Evolutionary conservation across 92 coral and sea anemone genomes (phyloP).

Genomic region (Montipora capitata): DNA sequence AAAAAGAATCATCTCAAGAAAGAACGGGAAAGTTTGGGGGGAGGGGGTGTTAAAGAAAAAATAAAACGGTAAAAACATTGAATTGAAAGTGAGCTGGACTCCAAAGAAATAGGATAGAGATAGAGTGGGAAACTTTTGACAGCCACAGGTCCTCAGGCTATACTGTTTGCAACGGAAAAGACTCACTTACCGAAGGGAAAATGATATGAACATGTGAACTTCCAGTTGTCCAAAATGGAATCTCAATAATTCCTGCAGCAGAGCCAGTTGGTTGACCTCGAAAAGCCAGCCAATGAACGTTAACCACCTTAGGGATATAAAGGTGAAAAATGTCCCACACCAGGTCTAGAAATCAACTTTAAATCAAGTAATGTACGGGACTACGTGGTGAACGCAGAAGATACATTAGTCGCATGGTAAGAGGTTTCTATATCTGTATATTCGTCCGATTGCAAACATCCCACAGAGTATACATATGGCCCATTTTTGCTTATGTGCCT

Average conservation of each 20-base stretch:
- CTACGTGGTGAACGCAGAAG: too few relatives aligned
- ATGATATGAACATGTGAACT: conserved; percentile 61
- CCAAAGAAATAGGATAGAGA: too few relatives aligned
- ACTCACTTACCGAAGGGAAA: conserved; percentile 39
- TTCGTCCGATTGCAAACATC: too few relatives aligned
- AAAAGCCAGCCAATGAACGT: conserved; percentile 88
- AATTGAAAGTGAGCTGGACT: too few relatives aligned
- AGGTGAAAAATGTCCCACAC: too few relatives aligned
- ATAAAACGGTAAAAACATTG: too few relatives aligned
- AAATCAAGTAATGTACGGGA: too few relatives aligned
- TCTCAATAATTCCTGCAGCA: conserved; percentile 66
- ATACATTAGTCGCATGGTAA: too few relatives aligned
- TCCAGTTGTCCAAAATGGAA: conserved; percentile 88
- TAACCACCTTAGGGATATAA: conserved; percentile 30
- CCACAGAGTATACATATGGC: too few relatives aligned
- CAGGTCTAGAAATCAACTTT: too few relatives aligned
- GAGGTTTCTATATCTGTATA: too few relatives aligned
- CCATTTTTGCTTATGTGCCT: too few relatives aligned
- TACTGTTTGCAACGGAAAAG: background rate
- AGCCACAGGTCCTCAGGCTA: background rate
- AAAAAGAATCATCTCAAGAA: background rate
- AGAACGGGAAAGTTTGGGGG: background rate
- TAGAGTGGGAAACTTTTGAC: background rate
- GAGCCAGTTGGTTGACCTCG: conserved; percentile 54
- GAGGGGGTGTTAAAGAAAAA: background rate